Base-by-base conservation (phyloP, 2,888 invertebrate genomes). In the Anthophora plumipes region DNA sequence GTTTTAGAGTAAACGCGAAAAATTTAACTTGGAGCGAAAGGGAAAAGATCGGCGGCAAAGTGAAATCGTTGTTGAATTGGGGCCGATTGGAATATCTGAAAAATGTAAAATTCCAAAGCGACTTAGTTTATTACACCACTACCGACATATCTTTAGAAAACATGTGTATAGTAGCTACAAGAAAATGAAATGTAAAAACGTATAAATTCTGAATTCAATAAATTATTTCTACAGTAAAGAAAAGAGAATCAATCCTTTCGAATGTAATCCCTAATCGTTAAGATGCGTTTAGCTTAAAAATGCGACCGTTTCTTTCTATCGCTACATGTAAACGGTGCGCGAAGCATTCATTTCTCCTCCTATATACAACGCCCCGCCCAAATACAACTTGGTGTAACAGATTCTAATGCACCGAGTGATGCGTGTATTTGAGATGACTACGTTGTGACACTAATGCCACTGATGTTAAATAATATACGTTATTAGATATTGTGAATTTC, bases 31-130 rank as follows among this genome's bases (percentile, higher is more conserved):
- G 69, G 37, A 70, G 71, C 66, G 41, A 94, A 95, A 88, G 95
- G 73, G 96, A 95, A 91, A 90, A 93, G 54, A 95, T 96, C 61
- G 98, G 98, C 0, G 94, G 95, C 55, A 95, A 95, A 91, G 97
- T 97, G 76, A 98, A 98, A 94, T 95, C 95, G 57, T 87, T 98
- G 61, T 92, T 98, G 61, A 98, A 98, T 93, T 96, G 95, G 94
- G 97, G 97, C 0, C 94, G 98, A 54, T 93, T 96, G 68, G 91
- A 94, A 68, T 96, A 94, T 91, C 94, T 98, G 78, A 92, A 94
- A 75, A 93, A 93, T 6, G 88, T 94, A 69, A 95, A 96, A 9
- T 96, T 96, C 90, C 91, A 94, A 0, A 95, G 96, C 59, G 91
- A 94, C 7, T 94, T 98, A 61, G 94, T 95, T 87, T 94, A 95